Evolutionary conservation across 2,888 invertebrate species (phyloP), one percentile per base, ranked within the genome.

Genomic region (Tipula vernalis): DNA sequence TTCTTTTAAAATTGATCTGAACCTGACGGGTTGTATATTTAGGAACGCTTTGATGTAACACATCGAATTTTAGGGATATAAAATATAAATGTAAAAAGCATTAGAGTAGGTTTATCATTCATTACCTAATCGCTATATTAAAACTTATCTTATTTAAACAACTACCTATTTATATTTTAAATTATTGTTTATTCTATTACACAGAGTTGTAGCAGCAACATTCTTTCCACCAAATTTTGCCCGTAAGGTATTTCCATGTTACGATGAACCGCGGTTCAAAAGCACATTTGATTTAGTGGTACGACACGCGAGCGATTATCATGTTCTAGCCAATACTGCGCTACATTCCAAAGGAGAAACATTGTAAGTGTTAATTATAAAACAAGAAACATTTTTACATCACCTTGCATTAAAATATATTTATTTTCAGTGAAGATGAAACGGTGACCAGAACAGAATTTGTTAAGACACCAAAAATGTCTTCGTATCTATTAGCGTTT

Each of bases 401-500:
- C 2, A 18, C 71, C 51, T 10, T 28, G 71, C 4, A 10, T 51
- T 51, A 51, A 15, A 44, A 51, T 15, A 51, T 51, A 39, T 51
- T 18, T 28, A 71, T 28, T 71, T 71, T 2, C 28, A 71, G 71
- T 18, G 71, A 71, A 28, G 28, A 71, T 71, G 71, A 28, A 3
- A 28, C 18, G 8, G 28, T 71, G 57, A 42, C 10, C 0, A 85
- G 39, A 85, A 87, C 86, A 2, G 39, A 92, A 87, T 93, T 92
- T 87, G 90, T 91, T 88, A 92, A 92, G 83, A 93, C 93, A 0
- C 89, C 92, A 0, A 90, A 92, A 18, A 96, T 96, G 95, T 95
- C 95, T 1, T 92, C 95, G 0, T 96, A 96, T 89, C 92, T 96
- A 2, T 91, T 96, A 5, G 96, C 96, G 0, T 95, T 95, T 89